These are phyloP conservation scores for Echinarachnius parma DNA, from an alignment of 53 echinoderm and acorn worm genomes.

Conservation along the genomic window DNA sequence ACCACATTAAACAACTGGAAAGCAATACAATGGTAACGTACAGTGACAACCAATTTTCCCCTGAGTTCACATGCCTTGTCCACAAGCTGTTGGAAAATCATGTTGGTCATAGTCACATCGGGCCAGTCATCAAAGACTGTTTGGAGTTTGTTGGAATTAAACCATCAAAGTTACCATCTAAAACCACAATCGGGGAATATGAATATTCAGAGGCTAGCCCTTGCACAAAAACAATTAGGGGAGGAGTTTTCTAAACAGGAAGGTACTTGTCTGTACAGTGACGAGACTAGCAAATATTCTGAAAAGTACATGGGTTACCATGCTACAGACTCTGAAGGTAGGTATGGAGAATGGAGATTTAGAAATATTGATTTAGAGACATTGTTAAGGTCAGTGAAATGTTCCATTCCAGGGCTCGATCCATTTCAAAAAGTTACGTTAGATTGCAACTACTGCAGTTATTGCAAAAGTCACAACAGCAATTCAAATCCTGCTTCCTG, in stretches of 20 bases:
- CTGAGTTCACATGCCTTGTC: slow-evolving; percentile 29
- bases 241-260: slow-evolving; percentile 25
- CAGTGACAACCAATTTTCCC: slow-evolving; percentile 15
- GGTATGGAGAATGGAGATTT: too few relatives aligned
- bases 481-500: too few relatives aligned
- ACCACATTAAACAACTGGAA: not conserved
- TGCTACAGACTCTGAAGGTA: too few relatives aligned
- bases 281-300: slow-evolving; percentile 29
- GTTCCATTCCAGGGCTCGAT: too few relatives aligned
- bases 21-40: slow-evolving; percentile 19
- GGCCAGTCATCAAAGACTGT: slow-evolving; percentile 22
- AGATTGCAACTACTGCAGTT: too few relatives aligned
- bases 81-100: slow-evolving; percentile 33
- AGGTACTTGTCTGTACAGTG: slow-evolving; percentile 18
- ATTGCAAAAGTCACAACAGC: too few relatives aligned
- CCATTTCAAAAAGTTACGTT: too few relatives aligned
- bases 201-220: slow-evolving; percentile 24
- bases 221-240: slow-evolving; percentile 25
- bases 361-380: too few relatives aligned
- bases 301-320: slow-evolving; percentile 27
- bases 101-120: slow-evolving; percentile 7
- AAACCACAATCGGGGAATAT: slow-evolving; percentile 14
- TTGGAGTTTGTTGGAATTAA: slow-evolving; percentile 18
- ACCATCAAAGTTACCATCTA: slow-evolving; percentile 14
- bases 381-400: too few relatives aligned